These are phyloP conservation scores for Drosophila dunni DNA, from an alignment of 1,140 invertebrate species.

Conservation along the genomic window DNA sequence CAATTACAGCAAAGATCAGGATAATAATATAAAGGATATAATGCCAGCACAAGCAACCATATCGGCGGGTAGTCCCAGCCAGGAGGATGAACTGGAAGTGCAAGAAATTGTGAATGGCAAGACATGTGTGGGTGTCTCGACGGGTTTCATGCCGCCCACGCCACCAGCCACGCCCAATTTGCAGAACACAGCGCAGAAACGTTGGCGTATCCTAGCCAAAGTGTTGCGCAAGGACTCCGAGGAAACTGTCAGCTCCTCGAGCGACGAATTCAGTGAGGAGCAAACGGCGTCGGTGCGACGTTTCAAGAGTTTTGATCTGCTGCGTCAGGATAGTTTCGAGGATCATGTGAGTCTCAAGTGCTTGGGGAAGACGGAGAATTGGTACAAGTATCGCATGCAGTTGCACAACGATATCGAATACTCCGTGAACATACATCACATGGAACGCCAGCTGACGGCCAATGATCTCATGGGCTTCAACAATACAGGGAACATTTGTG, in stretches of 20 bases:
- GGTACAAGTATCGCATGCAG: conserved; percentile 86
- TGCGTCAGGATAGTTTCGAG: conserved; percentile 81
- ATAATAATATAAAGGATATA: conserved; percentile 34
- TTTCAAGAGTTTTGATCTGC: conserved; percentile 81
- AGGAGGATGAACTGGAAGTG: conserved; percentile 45
- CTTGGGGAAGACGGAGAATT: conserved; percentile 82
- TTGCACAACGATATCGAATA: conserved; percentile 84
- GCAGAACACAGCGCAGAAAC: conserved; percentile 86
- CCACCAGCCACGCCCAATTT: conserved; percentile 75
- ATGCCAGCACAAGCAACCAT: conserved; percentile 22
- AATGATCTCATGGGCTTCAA: conserved; percentile 93
- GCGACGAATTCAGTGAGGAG: conserved; percentile 72
- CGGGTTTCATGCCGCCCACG: conserved; percentile 72
- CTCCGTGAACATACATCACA: conserved; percentile 86
- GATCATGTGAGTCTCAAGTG: conserved; percentile 76
- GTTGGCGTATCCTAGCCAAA: conserved; percentile 89
- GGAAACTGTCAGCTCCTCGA: conserved; percentile 73
- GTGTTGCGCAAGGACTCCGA: conserved; percentile 86
- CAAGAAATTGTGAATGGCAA: conserved; percentile 47
- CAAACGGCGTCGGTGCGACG: conserved; percentile 78
- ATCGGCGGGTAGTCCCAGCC: conserved; percentile 22
- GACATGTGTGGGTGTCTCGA: conserved; percentile 6
- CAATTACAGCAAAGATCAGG: conserved; percentile 41
- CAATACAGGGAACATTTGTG: conserved; percentile 95
- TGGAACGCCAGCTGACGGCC: conserved; percentile 88